Evolutionary conservation across 2,888 invertebrate genomes (phyloP).

Genomic region (Archips crataeganus): DNA sequence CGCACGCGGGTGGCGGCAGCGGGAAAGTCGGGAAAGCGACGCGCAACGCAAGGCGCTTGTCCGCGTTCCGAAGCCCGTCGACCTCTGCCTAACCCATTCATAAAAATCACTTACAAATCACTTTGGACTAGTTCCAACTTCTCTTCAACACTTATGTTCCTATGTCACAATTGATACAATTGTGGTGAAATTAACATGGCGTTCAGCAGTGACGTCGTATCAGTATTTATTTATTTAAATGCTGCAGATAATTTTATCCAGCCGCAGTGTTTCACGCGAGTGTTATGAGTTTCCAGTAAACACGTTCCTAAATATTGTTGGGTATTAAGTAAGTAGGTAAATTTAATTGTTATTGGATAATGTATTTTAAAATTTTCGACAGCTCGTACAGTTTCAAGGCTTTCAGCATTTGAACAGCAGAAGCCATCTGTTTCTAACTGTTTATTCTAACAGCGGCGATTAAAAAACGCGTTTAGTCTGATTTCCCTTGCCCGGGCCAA

Average conservation of each 20-base stretch:
- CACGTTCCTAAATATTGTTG: neutral
- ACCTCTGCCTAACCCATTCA: slow-evolving; percentile 64
- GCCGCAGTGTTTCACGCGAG: neutral
- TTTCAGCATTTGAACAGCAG: slow-evolving; percentile 42
- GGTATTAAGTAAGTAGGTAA: neutral
- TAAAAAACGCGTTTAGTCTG: slow-evolving; percentile 65
- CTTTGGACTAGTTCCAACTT: slow-evolving; percentile 39
- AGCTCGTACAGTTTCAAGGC: slow-evolving; percentile 44
- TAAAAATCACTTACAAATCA: slow-evolving; percentile 56
- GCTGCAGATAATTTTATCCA: slow-evolving; percentile 4
- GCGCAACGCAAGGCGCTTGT: slow-evolving; percentile 62
- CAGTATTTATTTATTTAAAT: slow-evolving; percentile 2
- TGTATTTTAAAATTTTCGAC: slow-evolving; percentile 28
- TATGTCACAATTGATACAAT: slow-evolving; percentile 2
- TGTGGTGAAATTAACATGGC: slow-evolving; percentile 15
- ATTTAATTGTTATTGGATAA: slow-evolving; percentile 27
- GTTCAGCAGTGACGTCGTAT: slow-evolving; percentile 11
- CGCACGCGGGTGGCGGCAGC: slow-evolving; percentile 54
- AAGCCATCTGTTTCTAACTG: slow-evolving; percentile 47
- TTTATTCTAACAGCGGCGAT: slow-evolving; percentile 53
- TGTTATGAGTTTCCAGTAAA: neutral
- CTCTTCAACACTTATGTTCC: slow-evolving; percentile 8
- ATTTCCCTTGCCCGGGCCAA: slow-evolving; percentile 58
- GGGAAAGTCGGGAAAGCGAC: slow-evolving; percentile 80
- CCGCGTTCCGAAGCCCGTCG: slow-evolving; percentile 73